These are phyloP conservation scores for Oreochromis mossambicus DNA, from an alignment of 2,797 vertebrate species.

Conservation along the genomic window DNA sequence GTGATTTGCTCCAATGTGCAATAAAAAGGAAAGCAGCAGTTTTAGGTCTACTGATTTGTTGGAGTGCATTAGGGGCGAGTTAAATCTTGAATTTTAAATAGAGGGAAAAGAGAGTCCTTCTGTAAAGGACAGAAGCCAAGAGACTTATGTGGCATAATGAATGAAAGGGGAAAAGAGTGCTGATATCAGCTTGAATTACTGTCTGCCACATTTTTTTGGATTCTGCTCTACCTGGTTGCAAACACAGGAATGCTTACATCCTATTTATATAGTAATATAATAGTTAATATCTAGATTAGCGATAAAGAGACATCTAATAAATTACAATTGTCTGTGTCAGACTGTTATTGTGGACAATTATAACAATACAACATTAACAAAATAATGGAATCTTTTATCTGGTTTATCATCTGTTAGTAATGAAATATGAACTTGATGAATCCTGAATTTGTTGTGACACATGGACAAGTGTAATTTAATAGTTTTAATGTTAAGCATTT, in stretches of 20 bases:
- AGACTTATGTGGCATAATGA: neutral
- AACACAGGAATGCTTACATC: neutral
- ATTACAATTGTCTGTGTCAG: neutral
- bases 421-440: neutral
- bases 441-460: neutral
- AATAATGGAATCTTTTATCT: neutral
- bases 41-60: neutral
- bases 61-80: neutral
- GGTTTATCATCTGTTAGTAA: neutral
- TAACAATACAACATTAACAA: neutral
- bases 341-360: neutral
- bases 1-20: conserved; percentile 8
- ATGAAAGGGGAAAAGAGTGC: neutral
- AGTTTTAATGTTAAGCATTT: neutral
- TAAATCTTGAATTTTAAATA: conserved; percentile 3
- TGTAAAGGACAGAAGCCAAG: neutral
- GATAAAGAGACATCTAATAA: neutral
- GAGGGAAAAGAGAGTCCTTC: neutral
- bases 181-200: neutral
- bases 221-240: neutral
- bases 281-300: neutral
- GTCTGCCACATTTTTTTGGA: neutral
- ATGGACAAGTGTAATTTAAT: neutral
- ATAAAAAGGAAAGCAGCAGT: neutral
- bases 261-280: neutral